phyloP scores from a whole-genome alignment of 2,797 vertebrate genomes.

The Calcarius lapponicus region DNA sequence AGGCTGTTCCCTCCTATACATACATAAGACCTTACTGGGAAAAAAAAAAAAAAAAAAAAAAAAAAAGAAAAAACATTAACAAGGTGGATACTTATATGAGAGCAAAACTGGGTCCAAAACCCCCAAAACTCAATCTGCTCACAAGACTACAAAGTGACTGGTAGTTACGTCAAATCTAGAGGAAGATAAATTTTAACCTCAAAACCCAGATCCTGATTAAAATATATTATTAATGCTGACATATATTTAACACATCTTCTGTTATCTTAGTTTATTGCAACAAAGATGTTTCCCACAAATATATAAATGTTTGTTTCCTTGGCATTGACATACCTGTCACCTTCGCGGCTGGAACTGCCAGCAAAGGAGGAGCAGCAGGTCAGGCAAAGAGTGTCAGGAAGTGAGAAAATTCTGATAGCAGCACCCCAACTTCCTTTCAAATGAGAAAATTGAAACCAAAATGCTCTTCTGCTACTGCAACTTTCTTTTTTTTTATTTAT shows the following conservation, averaged over 20 bases:
- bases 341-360: neutral
- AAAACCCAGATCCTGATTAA: neutral
- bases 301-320: neutral
- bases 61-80: neutral
- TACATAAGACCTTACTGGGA: neutral
- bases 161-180: neutral
- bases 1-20: neutral
- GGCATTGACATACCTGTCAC: neutral
- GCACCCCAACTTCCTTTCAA: neutral
- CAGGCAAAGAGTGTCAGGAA: neutral
- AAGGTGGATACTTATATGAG: neutral
- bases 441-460: constrained; percentile 10
- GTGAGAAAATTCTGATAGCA: neutral
- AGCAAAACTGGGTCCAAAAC: neutral
- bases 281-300: neutral
- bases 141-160: neutral
- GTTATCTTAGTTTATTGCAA: neutral
- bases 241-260: neutral
- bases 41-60: neutral
- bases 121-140: neutral
- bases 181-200: neutral
- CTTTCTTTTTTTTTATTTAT: neutral
- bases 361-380: neutral
- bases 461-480: neutral
- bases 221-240: neutral